Conservation (phyloP, 2,888 invertebrate species). For the Ceramica pisi region DNA sequence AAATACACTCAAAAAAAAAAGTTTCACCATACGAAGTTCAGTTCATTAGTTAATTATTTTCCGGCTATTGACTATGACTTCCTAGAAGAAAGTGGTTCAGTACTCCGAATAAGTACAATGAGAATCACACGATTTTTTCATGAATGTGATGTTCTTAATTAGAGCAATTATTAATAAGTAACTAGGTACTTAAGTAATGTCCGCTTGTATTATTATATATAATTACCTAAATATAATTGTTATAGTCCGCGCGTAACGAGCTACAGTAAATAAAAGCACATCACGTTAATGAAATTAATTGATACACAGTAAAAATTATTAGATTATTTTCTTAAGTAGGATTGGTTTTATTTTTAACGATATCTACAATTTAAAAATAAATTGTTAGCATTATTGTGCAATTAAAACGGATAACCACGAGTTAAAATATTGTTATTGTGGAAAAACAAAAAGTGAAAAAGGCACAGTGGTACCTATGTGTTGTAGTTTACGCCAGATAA, state of each 20-base stretch:
- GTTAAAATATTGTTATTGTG: background rate
- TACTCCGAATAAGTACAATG: too few relatives aligned
- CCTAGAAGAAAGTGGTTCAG: too few relatives aligned
- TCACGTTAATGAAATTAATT: constrained; percentile 22
- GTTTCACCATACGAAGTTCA: too few relatives aligned
- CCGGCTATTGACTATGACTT: too few relatives aligned
- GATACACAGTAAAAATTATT: constrained; percentile 3
- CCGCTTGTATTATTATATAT: too few relatives aligned
- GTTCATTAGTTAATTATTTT: too few relatives aligned
- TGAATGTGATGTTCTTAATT: background rate
- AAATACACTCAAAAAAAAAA: too few relatives aligned
- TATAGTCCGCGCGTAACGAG: constrained; percentile 1
- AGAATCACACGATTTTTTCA: background rate
- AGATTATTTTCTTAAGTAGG: background rate
- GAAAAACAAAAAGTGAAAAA: background rate
- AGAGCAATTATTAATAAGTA: constrained; percentile 17
- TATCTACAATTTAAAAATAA: background rate
- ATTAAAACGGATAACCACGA: constrained; percentile 12
- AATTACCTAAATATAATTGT: too few relatives aligned
- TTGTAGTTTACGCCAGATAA: too few relatives aligned
- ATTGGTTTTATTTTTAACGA: constrained; percentile 22
- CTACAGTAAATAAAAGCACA: constrained; percentile 2
- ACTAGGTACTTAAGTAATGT: constrained; percentile 28
- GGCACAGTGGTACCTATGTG: too few relatives aligned
- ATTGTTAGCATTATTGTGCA: constrained; percentile 10